phyloP scores from a whole-genome alignment of 2,888 invertebrate genomes.

The Drosophila sordidapex region DNA sequence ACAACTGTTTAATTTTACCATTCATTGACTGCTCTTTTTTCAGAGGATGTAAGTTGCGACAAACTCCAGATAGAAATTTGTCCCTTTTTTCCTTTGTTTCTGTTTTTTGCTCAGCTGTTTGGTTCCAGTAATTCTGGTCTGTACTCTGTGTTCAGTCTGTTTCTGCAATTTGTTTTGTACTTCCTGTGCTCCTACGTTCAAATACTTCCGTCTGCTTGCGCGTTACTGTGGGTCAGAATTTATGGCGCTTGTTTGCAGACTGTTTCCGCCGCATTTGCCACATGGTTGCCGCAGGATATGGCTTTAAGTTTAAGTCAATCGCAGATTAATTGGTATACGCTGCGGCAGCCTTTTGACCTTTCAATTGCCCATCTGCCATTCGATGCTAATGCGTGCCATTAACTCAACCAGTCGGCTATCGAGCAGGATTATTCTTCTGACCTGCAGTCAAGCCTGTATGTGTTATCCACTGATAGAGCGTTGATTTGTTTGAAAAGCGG shows the following conservation, averaged over 20 bases:
- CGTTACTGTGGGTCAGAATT: conserved; percentile 61
- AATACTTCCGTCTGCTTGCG: conserved; percentile 73
- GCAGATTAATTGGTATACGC: conserved; percentile 60
- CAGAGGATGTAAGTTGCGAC: conserved; percentile 36
- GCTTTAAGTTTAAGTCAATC: conserved; percentile 47
- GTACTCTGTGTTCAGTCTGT: conserved; percentile 15
- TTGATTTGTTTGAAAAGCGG: conserved; percentile 48
- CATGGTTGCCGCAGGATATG: conserved; percentile 44
- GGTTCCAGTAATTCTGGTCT: conserved; percentile 67
- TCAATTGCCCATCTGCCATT: conserved; percentile 16
- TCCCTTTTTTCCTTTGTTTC: not conserved
- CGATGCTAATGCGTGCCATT: conserved; percentile 40
- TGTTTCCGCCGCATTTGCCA: conserved; percentile 73
- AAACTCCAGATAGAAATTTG: conserved; percentile 19
- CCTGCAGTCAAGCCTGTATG: conserved; percentile 25
- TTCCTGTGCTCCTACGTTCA: conserved; percentile 64
- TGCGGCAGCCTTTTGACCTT: conserved; percentile 59
- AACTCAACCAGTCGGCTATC: conserved; percentile 29
- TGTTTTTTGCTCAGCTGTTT: conserved; percentile 30
- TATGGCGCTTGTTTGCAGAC: conserved; percentile 65
- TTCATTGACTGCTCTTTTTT: not conserved
- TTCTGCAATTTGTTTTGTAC: conserved; percentile 70
- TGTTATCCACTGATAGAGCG: conserved; percentile 28
- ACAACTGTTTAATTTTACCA: not conserved
- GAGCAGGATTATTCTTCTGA: conserved; percentile 34